Conservation (phyloP, 1,140 invertebrate species). For the Zaprionus ornatus region DNA sequence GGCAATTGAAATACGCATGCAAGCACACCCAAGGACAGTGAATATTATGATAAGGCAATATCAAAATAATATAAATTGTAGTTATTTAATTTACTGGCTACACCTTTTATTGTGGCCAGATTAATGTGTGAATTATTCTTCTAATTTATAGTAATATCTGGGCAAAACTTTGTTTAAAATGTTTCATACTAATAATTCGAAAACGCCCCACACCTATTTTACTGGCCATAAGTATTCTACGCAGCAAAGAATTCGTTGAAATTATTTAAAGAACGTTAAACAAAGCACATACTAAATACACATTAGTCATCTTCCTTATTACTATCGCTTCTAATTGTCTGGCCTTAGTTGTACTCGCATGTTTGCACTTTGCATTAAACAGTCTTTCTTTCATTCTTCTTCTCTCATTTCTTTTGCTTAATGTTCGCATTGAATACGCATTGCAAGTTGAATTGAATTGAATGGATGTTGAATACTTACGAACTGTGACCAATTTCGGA, state of each 20-base stretch:
- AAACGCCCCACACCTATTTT: too few relatives aligned
- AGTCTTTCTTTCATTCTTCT: background rate
- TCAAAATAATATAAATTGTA: too few relatives aligned
- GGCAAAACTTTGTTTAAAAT: too few relatives aligned
- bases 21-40: background rate
- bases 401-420: background rate
- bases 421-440: background rate
- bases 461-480: constrained; percentile 86
- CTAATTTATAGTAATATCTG: too few relatives aligned
- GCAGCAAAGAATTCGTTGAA: background rate
- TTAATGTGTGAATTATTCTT: too few relatives aligned
- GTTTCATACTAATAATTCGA: too few relatives aligned
- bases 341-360: background rate
- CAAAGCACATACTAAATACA: background rate
- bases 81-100: too few relatives aligned
- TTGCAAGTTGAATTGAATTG: background rate
- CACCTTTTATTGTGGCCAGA: too few relatives aligned
- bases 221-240: too few relatives aligned
- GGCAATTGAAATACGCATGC: constrained; percentile 42
- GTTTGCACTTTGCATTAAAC: background rate
- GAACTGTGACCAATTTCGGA: constrained; percentile 92
- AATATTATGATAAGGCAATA: too few relatives aligned
- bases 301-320: background rate
- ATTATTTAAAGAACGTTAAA: too few relatives aligned
- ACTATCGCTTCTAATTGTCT: background rate